Evolutionary conservation across 2,797 vertebrate species (phyloP), one percentile per base, ranked within the genome.

Genomic region (Spea hammondii): DNA sequence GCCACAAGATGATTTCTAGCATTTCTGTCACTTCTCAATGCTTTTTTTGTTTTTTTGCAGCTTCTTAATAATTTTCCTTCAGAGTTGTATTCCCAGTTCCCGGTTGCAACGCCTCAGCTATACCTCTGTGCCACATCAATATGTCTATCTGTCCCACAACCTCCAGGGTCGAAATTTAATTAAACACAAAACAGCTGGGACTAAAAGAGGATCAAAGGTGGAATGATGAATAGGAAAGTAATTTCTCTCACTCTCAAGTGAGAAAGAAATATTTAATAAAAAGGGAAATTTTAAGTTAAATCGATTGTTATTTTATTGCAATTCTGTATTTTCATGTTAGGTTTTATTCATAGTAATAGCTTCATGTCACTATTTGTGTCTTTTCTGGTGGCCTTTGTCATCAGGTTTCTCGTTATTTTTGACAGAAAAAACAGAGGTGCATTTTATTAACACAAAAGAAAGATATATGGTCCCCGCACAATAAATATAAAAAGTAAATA

Each of bases 81-180:
- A 12, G 48, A 66, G 50, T 17, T 57, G 53, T 11, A 17, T 46
- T 55, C 46, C 55, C 4, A 9, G 46, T 46, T 55, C 46, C 55
- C 4, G 7, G 46, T 67, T 47, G 72, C 60, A 77, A 53, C 48
- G 54, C 50, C 64, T 47, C n/a, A 49, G 17, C 32, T 62, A 13
- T 57, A 66, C 45, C 68, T 72, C 62, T 68, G 46, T 55, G 59
- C 11, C 65, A 64, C 74, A 77, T 81, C 74, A 68, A 77, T 76
- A 73, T 69, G 74, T 81, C 79, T 77, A 54, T 32, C 17, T 46
- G 64, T 77, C 74, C 69, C n/a, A 10, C 49, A 73, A 45, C 79
- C 79, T 70, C 64, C 11, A 55, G 79, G 70, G 79, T 62, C 69
- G 55, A 67, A n/a, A 77, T 81, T 77, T 81, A 81, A 81, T 81